Evolutionary conservation across 2,888 invertebrate genomes (phyloP), one percentile per base, ranked within the genome.

Genomic region (Papilio gigon): DNA sequence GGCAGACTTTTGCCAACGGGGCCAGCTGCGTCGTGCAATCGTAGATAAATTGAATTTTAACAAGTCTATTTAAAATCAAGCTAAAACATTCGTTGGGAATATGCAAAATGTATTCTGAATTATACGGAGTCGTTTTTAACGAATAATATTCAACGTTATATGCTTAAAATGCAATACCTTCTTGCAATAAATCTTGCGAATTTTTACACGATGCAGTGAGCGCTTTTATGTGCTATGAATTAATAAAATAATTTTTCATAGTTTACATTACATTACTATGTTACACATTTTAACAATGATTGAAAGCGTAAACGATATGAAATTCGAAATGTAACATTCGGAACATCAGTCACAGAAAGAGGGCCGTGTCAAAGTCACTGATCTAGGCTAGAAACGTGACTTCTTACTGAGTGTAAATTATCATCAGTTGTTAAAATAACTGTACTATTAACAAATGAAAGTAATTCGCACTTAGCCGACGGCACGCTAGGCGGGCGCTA

Each of bases 401-500:
- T n/a, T 6, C 53, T 47, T 12, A 12, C 12, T 3, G 5, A 47
- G 47, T 22, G 53, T 53, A n/a, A 53, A 53, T 40, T 59, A 35
- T 53, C 25, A 35, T 44, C 56, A 25, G 14, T 40, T 61, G 27
- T 62, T 33, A 30, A 56, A 35, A 67, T 56, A 37, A 42, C 40
- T 22, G 50, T 42, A 60, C 47, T 30, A 42, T 65, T 61, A 61
- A 56, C 65, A 56, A 62, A 61, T 62, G 69, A 70, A 65, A 70
- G 60, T 61, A 65, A 68, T 68, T 68, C 47, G 37, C 71, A 67
- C 58, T 56, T 68, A 53, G 40, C 59, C 44, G 33, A 35, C 20
- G 56, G 37, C 58, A 56, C 58, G 62, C 53, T 53, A 56, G 58
- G 59, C 47, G 66, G 50, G 67, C 72, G 74, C 78, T 82, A 81